phyloP scores from a whole-genome alignment of 2,888 invertebrate genomes.

The Agonopterix arenella region DNA sequence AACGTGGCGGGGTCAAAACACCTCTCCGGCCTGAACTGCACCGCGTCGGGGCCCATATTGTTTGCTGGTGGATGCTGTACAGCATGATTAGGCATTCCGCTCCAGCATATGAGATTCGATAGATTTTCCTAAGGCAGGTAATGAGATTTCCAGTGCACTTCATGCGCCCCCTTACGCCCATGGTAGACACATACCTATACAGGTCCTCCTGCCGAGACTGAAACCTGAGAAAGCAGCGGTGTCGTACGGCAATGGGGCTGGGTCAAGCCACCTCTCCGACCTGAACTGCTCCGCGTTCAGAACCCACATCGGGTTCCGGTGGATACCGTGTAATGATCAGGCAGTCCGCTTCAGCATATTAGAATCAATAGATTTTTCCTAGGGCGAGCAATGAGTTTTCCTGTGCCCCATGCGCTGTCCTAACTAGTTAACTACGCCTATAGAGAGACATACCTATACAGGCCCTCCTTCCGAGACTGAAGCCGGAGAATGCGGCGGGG shows the following conservation, averaged over 20 bases:
- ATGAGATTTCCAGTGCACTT: too few species aligned
- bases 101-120: slow-evolving; percentile 13
- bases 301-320: slow-evolving; percentile 32
- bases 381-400: too few species aligned
- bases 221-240: slow-evolving; percentile 26
- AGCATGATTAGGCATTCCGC: slow-evolving; percentile 23
- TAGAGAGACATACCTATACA: too few species aligned
- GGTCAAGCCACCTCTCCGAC: slow-evolving; percentile 37
- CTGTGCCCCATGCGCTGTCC: too few species aligned
- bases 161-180: too few species aligned
- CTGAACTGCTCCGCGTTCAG: slow-evolving; percentile 27
- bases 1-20: slow-evolving; percentile 27
- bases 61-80: slow-evolving; percentile 28
- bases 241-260: slow-evolving; percentile 15
- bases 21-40: slow-evolving; percentile 33
- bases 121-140: too few species aligned
- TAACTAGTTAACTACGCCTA: too few species aligned
- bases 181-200: too few species aligned
- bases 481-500: slow-evolving; percentile 24
- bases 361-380: too few species aligned
- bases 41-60: slow-evolving; percentile 32
- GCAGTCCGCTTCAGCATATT: slow-evolving; percentile 22
- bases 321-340: slow-evolving; percentile 27
- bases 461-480: slow-evolving; percentile 26
- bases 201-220: slow-evolving; percentile 23